phyloP scores from a whole-genome alignment of 2,888 invertebrate genomes.

The Yponomeuta sedellus region DNA sequence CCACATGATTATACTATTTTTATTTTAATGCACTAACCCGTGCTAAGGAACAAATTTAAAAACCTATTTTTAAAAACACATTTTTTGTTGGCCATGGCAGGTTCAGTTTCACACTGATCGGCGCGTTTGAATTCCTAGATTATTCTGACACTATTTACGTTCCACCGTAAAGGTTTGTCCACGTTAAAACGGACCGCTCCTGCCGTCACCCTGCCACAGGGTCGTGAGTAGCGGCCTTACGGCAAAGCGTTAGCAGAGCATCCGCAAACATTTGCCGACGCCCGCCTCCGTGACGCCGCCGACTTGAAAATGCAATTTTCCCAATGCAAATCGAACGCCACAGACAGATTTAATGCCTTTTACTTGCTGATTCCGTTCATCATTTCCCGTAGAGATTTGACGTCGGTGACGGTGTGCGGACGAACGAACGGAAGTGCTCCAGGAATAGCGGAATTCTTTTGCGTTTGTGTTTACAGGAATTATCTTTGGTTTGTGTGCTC shows the following conservation, averaged over 20 bases:
- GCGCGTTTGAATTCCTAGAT: no score
- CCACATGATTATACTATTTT: no score
- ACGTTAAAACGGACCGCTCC: no score
- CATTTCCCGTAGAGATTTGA: slow-evolving; percentile 52
- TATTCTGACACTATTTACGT: no score
- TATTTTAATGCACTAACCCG: no score
- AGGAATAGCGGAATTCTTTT: background rate
- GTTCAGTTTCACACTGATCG: no score
- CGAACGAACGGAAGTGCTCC: background rate
- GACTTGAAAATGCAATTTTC: slow-evolving; percentile 70
- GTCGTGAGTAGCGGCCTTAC: slow-evolving; percentile 34
- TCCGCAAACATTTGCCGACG: slow-evolving; percentile 55
- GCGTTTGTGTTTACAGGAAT: no score
- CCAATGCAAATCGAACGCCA: slow-evolving; percentile 69
- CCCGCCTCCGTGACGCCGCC: slow-evolving; percentile 38
- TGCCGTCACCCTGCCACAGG: background rate
- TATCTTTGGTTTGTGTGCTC: no score
- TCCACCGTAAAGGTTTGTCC: no score
- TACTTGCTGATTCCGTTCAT: slow-evolving; percentile 63
- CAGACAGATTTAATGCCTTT: slow-evolving; percentile 71
- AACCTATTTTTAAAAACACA: no score
- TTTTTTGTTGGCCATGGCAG: no score
- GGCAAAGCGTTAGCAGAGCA: slow-evolving; percentile 47
- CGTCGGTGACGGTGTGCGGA: slow-evolving; percentile 22
- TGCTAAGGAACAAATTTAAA: no score